Evolutionary conservation across 30 jellyfish, hydroid and myxozoan species (phyloP).

Genomic region (Sanderia malayensis): DNA sequence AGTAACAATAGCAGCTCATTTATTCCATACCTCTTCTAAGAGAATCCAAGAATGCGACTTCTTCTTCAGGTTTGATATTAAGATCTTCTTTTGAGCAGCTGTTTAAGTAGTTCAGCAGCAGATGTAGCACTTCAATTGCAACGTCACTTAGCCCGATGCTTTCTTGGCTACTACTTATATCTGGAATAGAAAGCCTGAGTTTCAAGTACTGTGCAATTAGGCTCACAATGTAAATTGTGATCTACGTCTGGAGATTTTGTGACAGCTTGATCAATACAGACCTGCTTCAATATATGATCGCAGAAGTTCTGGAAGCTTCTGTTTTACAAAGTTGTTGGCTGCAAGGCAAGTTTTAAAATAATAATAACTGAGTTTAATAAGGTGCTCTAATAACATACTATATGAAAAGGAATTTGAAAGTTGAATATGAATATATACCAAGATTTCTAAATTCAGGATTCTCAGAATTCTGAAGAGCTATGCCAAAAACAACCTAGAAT

Average conservation of each 20-base stretch:
- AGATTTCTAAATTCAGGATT: constrained; percentile 24
- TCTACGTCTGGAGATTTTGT: too few relatives aligned
- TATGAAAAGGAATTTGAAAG: neutral
- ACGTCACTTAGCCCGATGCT: constrained; percentile 87
- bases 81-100: constrained; percentile 55
- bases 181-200: constrained; percentile 7
- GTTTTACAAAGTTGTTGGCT: constrained; percentile 80
- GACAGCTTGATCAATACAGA: too few relatives aligned
- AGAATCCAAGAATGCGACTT: constrained; percentile 70
- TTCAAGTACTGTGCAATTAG: too few relatives aligned
- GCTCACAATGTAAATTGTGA: too few relatives aligned
- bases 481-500: constrained; percentile 82
- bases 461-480: constrained; percentile 73
- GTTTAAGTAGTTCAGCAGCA: constrained; percentile 52
- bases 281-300: constrained; percentile 89
- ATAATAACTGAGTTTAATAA: neutral
- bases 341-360: neutral
- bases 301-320: constrained; percentile 85
- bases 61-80: constrained; percentile 58
- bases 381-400: neutral
- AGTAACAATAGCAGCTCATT: too few relatives aligned
- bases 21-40: constrained; percentile 59
- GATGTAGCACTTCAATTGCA: constrained; percentile 84
- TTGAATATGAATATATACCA: constrained; percentile 36
- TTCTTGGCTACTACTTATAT: constrained; percentile 67